phyloP scores from a whole-genome alignment of 2,888 invertebrate genomes.

The Glaucopsyche alexis region DNA sequence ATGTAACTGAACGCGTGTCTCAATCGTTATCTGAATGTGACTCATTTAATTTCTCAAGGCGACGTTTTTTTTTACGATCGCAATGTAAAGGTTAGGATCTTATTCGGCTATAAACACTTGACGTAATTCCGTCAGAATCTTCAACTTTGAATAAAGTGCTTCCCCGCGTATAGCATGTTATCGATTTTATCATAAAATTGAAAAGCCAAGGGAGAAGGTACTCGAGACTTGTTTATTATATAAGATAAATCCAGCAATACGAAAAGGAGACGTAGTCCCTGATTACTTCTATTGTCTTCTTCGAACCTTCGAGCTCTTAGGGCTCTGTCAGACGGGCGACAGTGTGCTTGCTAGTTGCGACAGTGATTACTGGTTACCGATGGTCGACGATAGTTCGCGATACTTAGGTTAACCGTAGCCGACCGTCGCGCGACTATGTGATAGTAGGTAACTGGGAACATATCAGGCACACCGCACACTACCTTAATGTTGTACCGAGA shows the following conservation, averaged over 20 bases:
- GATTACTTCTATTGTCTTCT: constrained; percentile 19
- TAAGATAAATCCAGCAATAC: constrained; percentile 12
- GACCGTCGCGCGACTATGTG: too few relatives aligned
- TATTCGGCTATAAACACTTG: constrained; percentile 3
- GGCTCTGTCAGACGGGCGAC: not conserved
- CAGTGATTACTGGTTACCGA: not conserved
- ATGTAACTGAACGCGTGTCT: too few relatives aligned
- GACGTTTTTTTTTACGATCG: constrained; percentile 9
- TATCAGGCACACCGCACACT: too few relatives aligned
- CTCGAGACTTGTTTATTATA: constrained; percentile 1
- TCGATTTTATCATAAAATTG: constrained; percentile 20
- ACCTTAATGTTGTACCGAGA: too few relatives aligned
- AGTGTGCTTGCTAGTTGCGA: not conserved
- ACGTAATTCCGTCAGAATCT: not conserved
- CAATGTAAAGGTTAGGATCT: constrained; percentile 2
- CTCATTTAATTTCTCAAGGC: not conserved
- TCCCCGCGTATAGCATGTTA: not conserved
- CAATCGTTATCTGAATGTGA: not conserved
- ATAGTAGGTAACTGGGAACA: too few relatives aligned
- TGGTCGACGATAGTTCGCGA: too few relatives aligned
- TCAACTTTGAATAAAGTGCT: not conserved
- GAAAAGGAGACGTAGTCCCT: not conserved
- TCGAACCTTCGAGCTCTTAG: not conserved
- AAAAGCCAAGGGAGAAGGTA: not conserved
- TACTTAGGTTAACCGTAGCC: too few relatives aligned